These are phyloP conservation scores for Globia sparganii DNA, from an alignment of 2,888 invertebrate genomes.

Conservation along the genomic window DNA sequence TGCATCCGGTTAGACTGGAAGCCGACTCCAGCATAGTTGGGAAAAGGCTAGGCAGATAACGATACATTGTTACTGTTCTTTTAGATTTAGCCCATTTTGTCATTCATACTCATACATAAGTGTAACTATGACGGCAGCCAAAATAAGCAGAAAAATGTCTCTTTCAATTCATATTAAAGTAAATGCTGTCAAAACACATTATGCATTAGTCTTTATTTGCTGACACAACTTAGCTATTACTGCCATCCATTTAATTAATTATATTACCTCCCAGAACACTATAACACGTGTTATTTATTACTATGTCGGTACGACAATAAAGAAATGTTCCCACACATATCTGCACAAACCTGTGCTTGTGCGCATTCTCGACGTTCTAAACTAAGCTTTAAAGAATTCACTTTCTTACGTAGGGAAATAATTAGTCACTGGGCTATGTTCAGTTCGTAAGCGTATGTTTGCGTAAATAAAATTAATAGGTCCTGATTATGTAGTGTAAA, in stretches of 20 bases:
- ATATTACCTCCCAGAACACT: neutral
- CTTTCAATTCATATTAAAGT: neutral
- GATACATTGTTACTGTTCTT: neutral
- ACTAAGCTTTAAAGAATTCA: slow-evolving; percentile 65
- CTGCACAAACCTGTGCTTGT: slow-evolving; percentile 18
- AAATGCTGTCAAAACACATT: neutral
- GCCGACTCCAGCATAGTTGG: no score
- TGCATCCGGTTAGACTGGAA: no score
- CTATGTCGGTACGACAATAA: slow-evolving; percentile 9
- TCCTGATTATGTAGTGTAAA: slow-evolving; percentile 45
- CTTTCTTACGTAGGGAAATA: slow-evolving; percentile 78
- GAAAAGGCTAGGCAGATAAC: no score
- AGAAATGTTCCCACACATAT: slow-evolving; percentile 41
- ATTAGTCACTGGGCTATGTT: slow-evolving; percentile 71
- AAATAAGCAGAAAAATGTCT: neutral
- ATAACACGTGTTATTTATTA: neutral
- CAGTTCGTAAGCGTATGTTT: slow-evolving; percentile 50
- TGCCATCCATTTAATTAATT: slow-evolving; percentile 5
- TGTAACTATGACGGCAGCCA: neutral
- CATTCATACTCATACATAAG: neutral
- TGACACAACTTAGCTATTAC: neutral
- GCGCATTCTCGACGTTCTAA: slow-evolving; percentile 30
- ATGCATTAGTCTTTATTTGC: no score
- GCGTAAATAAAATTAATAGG: slow-evolving; percentile 62
- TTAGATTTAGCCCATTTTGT: neutral